phyloP scores from a whole-genome alignment of 2,888 invertebrate species.

The Crepidodera aurea region DNA sequence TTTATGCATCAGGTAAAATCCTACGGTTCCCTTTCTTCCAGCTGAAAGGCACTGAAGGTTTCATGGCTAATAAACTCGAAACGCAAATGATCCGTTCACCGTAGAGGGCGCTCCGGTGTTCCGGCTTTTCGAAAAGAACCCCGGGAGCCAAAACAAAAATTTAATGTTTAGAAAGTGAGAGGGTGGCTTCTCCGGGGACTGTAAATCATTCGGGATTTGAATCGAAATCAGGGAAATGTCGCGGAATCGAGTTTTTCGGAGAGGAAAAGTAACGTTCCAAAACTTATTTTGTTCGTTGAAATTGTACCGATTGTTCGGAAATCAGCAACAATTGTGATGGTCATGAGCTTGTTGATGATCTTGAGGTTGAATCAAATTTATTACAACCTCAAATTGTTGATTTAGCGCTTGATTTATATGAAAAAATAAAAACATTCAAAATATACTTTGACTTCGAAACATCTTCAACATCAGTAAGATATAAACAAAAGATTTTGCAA shows the following conservation, averaged over 20 bases:
- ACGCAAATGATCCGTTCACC: slow-evolving; percentile 39
- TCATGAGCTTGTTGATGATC: no score
- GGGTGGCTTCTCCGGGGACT: slow-evolving; percentile 25
- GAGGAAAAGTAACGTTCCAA: slow-evolving; percentile 10
- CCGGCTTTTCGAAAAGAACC: slow-evolving; percentile 13
- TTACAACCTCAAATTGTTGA: no score
- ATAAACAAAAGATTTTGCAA: no score
- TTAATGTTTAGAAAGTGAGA: slow-evolving; percentile 30
- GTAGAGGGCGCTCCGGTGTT: slow-evolving; percentile 23
- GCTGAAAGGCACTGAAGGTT: slow-evolving; percentile 30
- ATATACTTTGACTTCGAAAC: no score
- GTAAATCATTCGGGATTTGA: slow-evolving; percentile 34
- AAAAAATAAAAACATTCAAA: no score
- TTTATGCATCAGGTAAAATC: background rate
- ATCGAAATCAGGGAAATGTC: slow-evolving; percentile 36
- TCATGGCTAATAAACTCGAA: slow-evolving; percentile 38
- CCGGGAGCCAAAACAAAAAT: slow-evolving; percentile 34
- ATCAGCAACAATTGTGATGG: no score
- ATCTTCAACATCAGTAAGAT: no score
- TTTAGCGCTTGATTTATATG: no score
- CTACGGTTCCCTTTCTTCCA: slow-evolving; percentile 10
- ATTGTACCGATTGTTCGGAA: no score
- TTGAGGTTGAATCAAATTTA: no score
- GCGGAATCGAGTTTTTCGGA: slow-evolving; percentile 32
- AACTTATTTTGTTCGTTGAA: background rate